phyloP scores from a whole-genome alignment of 2,888 invertebrate species.

The Miltochrista miniata region DNA sequence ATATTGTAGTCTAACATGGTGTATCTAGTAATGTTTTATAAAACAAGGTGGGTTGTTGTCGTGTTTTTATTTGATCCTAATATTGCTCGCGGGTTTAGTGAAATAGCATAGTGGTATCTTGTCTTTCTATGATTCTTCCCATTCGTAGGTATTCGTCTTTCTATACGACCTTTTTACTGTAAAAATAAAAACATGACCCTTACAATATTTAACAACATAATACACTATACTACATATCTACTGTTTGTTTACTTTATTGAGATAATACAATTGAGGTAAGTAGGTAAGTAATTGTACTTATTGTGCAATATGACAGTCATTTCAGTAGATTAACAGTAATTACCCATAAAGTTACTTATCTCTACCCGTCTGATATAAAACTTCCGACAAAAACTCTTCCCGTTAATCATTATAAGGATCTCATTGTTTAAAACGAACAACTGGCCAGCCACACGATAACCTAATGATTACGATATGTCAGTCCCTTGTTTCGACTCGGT shows the following conservation, averaged over 20 bases:
- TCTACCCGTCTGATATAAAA: not conserved
- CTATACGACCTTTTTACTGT: too few relatives aligned
- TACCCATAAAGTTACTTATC: not conserved
- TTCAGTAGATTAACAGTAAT: too few relatives aligned
- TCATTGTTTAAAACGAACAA: constrained; percentile 7
- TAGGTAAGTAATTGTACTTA: too few relatives aligned
- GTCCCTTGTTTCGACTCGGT: constrained; percentile 13
- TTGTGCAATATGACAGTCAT: too few relatives aligned
- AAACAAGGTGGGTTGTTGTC: constrained; percentile 20
- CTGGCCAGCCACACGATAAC: constrained; percentile 9
- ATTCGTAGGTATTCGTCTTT: too few relatives aligned
- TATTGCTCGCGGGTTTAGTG: not conserved
- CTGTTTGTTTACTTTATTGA: too few relatives aligned
- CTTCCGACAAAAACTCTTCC: constrained; percentile 1
- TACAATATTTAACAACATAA: too few relatives aligned
- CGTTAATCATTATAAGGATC: constrained; percentile 4
- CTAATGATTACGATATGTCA: constrained; percentile 10
- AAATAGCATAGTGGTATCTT: not conserved
- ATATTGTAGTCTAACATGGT: constrained; percentile 11
- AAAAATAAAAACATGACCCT: too few relatives aligned
- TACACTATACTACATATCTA: too few relatives aligned
- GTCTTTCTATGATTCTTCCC: too few relatives aligned
- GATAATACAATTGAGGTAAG: too few relatives aligned
- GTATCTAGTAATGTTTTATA: constrained; percentile 9
- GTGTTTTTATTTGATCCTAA: not conserved